Conservation (phyloP, 2,888 invertebrate species). For the Rhyacophila evoluta region DNA sequence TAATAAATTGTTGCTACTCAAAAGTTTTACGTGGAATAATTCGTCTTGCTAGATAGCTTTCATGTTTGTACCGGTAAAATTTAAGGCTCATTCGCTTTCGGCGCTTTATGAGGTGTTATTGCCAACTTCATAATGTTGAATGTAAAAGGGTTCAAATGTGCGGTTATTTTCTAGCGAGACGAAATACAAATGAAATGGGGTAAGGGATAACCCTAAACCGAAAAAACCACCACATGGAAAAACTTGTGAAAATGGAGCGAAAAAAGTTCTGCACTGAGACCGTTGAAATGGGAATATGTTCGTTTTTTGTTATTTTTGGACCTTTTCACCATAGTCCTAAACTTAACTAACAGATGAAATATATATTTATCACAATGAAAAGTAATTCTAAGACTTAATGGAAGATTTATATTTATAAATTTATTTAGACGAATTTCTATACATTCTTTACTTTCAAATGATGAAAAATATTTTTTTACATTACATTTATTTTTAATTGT, state of each 20-base stretch:
- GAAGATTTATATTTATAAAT: too few species aligned
- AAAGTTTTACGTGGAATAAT: not conserved
- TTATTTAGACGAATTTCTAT: too few species aligned
- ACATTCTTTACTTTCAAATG: too few species aligned
- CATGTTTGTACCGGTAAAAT: conserved; percentile 36
- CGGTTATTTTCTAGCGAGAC: conserved; percentile 23
- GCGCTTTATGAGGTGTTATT: conserved; percentile 50
- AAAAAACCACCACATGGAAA: not conserved
- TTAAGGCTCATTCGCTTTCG: conserved; percentile 43
- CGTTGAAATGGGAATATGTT: too few species aligned
- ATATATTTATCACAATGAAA: too few species aligned
- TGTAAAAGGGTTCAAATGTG: conserved; percentile 39
- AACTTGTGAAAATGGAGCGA: not conserved
- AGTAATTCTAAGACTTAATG: too few species aligned
- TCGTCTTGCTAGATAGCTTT: not conserved
- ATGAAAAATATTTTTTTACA: too few species aligned
- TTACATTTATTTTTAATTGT: too few species aligned
- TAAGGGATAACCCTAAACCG: not conserved
- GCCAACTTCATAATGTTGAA: conserved; percentile 47
- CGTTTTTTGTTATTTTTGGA: too few species aligned
- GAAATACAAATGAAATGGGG: not conserved
- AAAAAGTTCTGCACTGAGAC: too few species aligned
- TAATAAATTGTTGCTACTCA: not conserved
- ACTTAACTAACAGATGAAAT: too few species aligned
- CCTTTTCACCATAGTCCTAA: too few species aligned